phyloP scores from a whole-genome alignment of 2,797 vertebrate species.

The Enteromius viviparus region DNA sequence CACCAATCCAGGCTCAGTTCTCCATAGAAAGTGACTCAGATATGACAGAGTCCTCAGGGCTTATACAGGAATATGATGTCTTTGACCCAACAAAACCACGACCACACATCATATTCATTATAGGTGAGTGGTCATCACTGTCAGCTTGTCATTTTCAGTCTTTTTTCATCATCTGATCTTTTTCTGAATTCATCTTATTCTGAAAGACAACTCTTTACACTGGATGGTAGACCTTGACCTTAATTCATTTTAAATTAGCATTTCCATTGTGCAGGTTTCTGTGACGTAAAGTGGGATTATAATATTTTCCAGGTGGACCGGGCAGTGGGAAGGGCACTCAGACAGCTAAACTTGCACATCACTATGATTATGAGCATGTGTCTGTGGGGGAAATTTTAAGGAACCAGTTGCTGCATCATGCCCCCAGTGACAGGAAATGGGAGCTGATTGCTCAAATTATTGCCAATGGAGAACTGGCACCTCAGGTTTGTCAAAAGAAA shows the following conservation, averaged over 20 bases:
- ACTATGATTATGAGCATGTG: slow-evolving; percentile 67
- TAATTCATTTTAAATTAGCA: not conserved
- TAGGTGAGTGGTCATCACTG: slow-evolving; percentile 64
- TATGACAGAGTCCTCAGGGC: slow-evolving; percentile 74
- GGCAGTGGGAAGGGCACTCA: slow-evolving; percentile 77
- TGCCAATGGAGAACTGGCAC: slow-evolving; percentile 72
- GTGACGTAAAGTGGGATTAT: slow-evolving; percentile 9
- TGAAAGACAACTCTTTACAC: not conserved
- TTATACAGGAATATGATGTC: slow-evolving; percentile 76
- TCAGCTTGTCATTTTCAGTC: not conserved
- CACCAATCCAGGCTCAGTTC: slow-evolving; percentile 73
- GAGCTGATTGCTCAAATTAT: slow-evolving; percentile 76
- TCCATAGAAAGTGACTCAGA: slow-evolving; percentile 78
- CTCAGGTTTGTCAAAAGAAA: slow-evolving; percentile 55
- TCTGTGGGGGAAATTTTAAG: slow-evolving; percentile 75
- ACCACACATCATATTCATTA: slow-evolving; percentile 74
- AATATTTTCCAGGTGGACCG: slow-evolving; percentile 67
- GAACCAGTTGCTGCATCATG: slow-evolving; percentile 71
- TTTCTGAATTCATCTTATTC: not conserved
- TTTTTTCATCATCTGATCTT: not conserved
- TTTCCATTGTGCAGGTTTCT: slow-evolving; percentile 10
- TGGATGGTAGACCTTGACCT: not conserved
- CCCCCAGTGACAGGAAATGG: slow-evolving; percentile 75
- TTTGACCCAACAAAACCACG: slow-evolving; percentile 71
- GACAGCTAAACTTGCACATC: slow-evolving; percentile 69